Evolutionary conservation across 2,888 invertebrate species (phyloP), one percentile per base, ranked within the genome.

Genomic region (Chironomus tentans): DNA sequence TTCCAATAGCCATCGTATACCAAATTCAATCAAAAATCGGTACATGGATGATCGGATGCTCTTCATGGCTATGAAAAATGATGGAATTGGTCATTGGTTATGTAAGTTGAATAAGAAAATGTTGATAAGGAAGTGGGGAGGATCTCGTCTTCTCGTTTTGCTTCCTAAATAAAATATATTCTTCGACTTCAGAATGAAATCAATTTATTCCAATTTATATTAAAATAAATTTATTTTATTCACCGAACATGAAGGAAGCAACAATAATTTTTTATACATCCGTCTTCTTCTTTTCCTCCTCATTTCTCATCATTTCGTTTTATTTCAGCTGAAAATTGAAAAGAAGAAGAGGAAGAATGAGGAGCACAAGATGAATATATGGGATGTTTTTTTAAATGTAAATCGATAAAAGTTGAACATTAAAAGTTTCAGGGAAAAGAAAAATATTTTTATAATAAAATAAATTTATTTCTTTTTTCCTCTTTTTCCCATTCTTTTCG

Each of bases 201-300:
- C 71, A 71, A 71, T 71, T 71, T 71, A 15, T 61, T 71, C 24
- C 50, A 71, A 71, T 71, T 71, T 71, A 56, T 71, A 71, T 56
- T 71, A 47, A 56, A 71, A 71, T 71, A 46, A 56, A 50, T 68
- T 38, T 38, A 68, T 68, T 71, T 22, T 71, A 6, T n/a, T 22
- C 13, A 47, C 24, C 10, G 70, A 70, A 46, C 13, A 15, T 46
- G 38, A 71, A 28, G 18, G 47, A 71, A 22, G 15, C 21, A 21
- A 21, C 71, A 56, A 47, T 71, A 24, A 71, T 65, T 65, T 65
- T 65, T 65, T 65, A 65, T 65, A 22, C 13, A 65, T 65, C 24
- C 65, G 24, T 65, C 65, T 65, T 65, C 65, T 24, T 24, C 5
- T 5, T 22, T 10, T 65, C n/a, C 50, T 50, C 13, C 56, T 56